Base-by-base conservation (phyloP, 2,888 invertebrate species). In the Drosophila pegasa region DNA sequence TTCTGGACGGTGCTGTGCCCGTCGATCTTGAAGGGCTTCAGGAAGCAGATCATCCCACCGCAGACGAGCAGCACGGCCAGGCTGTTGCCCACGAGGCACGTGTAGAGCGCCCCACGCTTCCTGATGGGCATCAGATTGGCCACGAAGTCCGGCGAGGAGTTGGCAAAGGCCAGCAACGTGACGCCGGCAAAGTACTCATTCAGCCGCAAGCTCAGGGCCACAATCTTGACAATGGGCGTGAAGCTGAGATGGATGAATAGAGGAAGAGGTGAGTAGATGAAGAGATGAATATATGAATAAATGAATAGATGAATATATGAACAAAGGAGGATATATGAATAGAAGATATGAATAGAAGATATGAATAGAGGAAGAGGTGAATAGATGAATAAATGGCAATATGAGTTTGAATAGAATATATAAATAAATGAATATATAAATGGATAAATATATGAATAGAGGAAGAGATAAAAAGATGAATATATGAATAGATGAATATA, bases 151-250 rank as follows among this genome's bases (percentile, higher is more conserved):
- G 86, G 59, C 0, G 61, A 52, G 0, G 66, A 51, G 7, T 75
- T 85, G 25, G 60, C 72, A 37, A 85, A 57, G 27, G 68, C 72
- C 37, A 82, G 10, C 0, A 82, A 22, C 0, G 73, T 65, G 1
- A 68, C 76, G 0, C 86, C 82, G 0, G 87, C 76, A 14, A 82
- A 7, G 1, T 81, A 65, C 48, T 82, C 87, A 22, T 69, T 87
- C 63, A 82, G 20, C 0, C 31, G 55, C 57, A 85, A 1, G n/a
- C 47, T 67, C 0, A 78, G 7, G 0, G 86, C 50, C 2, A 82
- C 38, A 5, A 85, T 69, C 54, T 85, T 85, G 9, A 82, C 35
- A 6, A 57, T 52, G 0, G 83, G 88, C 14, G 61, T 55, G 25
- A 80, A 67, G 38, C 81, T 81, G 9, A 45, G n/a, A 6, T 9